Conservation (phyloP, 2,888 invertebrate species). For the Dolomedes plantarius region DNA sequence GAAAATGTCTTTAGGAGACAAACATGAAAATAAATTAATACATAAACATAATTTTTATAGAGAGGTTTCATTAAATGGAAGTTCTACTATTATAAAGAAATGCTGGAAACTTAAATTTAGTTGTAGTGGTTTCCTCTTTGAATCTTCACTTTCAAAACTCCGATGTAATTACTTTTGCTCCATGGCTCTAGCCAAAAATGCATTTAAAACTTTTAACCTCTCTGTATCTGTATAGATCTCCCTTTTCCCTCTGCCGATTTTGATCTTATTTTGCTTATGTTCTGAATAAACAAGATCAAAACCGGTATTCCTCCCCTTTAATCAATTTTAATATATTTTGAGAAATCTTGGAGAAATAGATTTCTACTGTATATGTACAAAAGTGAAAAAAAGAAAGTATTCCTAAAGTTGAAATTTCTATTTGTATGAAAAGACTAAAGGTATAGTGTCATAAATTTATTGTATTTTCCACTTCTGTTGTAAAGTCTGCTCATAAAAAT, state of each 20-base stretch:
- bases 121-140: conserved; percentile 61
- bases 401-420: conserved; percentile 72
- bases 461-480: conserved; percentile 72
- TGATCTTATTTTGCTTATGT: conserved; percentile 19
- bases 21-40: no score
- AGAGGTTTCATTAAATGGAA: not conserved
- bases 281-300: conserved; percentile 36
- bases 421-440: conserved; percentile 71
- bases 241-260: conserved; percentile 20
- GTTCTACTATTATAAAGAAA: not conserved
- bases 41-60: no score
- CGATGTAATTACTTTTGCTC: conserved; percentile 65
- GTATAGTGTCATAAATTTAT: conserved; percentile 71
- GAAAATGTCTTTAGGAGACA: no score
- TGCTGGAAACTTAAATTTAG: not conserved
- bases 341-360: conserved; percentile 68
- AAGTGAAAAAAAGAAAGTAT: conserved; percentile 62
- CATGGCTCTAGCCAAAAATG: conserved; percentile 68
- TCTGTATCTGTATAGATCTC: conserved; percentile 61
- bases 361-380: conserved; percentile 71
- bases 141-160: conserved; percentile 52
- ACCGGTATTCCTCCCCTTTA: conserved; percentile 42
- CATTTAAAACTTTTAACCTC: conserved; percentile 71
- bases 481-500: conserved; percentile 71
- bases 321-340: conserved; percentile 72